phyloP scores from a whole-genome alignment of 2,113 vertebrate species.

The Cyanoderma ruficeps region DNA sequence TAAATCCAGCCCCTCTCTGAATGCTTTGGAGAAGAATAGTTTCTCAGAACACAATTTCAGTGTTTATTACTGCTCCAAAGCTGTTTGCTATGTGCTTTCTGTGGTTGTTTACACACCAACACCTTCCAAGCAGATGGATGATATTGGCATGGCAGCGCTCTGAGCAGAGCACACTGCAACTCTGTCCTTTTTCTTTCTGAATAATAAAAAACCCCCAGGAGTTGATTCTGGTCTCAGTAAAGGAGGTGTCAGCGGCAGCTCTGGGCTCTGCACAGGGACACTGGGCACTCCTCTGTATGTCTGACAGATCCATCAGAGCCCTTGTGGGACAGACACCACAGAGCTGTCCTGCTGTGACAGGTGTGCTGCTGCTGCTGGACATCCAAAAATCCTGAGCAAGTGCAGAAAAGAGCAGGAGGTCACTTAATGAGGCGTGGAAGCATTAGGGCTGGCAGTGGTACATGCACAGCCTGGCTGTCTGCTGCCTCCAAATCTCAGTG shows the following conservation, averaged over 20 bases:
- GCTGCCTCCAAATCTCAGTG: background rate
- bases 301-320: background rate
- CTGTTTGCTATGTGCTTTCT: background rate
- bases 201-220: background rate
- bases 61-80: background rate
- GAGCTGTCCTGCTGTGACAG: background rate
- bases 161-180: background rate
- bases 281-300: background rate
- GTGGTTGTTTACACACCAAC: background rate
- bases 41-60: background rate
- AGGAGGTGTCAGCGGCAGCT: background rate
- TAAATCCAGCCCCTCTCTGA: background rate
- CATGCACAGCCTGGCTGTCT: background rate
- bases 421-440: background rate
- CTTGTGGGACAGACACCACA: fast-evolving
- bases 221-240: background rate
- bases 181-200: background rate
- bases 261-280: background rate
- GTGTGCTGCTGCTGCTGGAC: background rate
- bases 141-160: background rate
- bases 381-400: background rate
- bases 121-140: background rate
- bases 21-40: background rate
- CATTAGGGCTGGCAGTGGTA: background rate
- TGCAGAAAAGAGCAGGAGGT: background rate